Evolutionary conservation across 2,888 invertebrate species (phyloP), one percentile per base, ranked within the genome.

Genomic region (Chalcis sispes): DNA sequence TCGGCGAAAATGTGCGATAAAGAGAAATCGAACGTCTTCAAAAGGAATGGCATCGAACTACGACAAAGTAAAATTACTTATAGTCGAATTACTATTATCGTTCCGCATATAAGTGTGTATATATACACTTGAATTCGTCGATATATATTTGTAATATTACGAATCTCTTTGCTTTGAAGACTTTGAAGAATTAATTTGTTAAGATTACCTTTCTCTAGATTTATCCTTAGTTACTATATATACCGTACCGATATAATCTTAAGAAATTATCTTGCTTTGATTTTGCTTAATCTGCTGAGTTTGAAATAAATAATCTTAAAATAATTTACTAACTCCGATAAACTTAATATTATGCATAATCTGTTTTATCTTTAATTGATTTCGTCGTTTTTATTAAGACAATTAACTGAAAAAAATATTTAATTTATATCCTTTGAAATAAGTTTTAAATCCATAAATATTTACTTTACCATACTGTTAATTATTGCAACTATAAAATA

Each of bases 1-100:
- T 88, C 85, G 85, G 85, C 87, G 85, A 86, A 88, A 88, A 84
- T 81, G 81, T 82, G 78, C 78, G 74, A 77, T 79, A 81, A 82
- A 82, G 65, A 54, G 59, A 13, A 70, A 18, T 48, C n/a, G 18
- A 25, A n/a, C 32, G 1, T 2, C 52, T 36, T 74, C 62, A 67
- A 67, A 72, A 56, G 65, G 40, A 56, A 20, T 4, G 46, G 18
- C 46, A 66, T 61, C 42, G 65, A 48, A 58, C 52, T 48, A 15
- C 23, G 32, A 10, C 25, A 32, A 56, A 61, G 42, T 52, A 13
- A 61, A 77, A 61, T 74, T 15, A 74, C 67, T 69, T 72, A 76
- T 67, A 67, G 29, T 59, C 32, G 32, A 65, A 70, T 75, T 65
- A 59, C 48, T 25, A n/a, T 18, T 40, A 27, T 48, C 20, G 42